A percentile compares a stretch with the other conserved stretches of the same genome.
phyloP scores from a whole-genome alignment of 2,888 invertebrate species.

The Hypselothyrea guttata region DNA sequence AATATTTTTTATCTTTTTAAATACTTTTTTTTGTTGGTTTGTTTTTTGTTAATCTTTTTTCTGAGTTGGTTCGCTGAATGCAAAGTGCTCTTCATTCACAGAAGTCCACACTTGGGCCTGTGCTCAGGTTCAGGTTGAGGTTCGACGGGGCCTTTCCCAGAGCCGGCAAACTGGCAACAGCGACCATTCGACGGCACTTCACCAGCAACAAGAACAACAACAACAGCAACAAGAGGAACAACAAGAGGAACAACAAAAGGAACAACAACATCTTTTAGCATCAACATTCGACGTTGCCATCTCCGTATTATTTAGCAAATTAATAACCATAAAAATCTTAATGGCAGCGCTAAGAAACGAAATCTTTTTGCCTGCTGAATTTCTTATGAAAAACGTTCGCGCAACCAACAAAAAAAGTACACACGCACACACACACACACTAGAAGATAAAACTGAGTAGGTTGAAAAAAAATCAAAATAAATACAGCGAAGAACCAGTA shows the following conservation, averaged over 20 bases:
- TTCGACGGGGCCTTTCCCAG: constrained; percentile 45
- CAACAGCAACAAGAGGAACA: constrained; percentile 12
- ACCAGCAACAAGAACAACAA: constrained; percentile 14
- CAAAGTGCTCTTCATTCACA: constrained; percentile 75
- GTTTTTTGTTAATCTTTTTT: neutral
- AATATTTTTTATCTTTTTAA: too few relatives aligned
- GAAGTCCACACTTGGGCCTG: constrained; percentile 47
- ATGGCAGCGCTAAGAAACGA: constrained; percentile 70
- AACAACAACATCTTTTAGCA: constrained; percentile 13
- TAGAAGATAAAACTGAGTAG: constrained; percentile 41
- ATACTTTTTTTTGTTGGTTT: neutral
- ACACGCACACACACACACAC: constrained; percentile 10
- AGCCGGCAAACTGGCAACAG: constrained; percentile 26
- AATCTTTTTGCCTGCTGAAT: constrained; percentile 75
- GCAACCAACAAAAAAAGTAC: constrained; percentile 28
- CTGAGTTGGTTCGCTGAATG: constrained; percentile 39
- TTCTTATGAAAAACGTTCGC: constrained; percentile 70
- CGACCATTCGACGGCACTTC: constrained; percentile 35
- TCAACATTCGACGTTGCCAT: constrained; percentile 50
- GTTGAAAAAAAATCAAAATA: constrained; percentile 39
- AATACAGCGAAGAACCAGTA: constrained; percentile 29
- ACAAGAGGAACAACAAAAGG: neutral
- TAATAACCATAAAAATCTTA: constrained; percentile 77
- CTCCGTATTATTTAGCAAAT: constrained; percentile 74
- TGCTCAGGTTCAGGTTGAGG: constrained; percentile 26